Conservation (phyloP, 2,113 vertebrate species). For the Verasper variegatus region DNA sequence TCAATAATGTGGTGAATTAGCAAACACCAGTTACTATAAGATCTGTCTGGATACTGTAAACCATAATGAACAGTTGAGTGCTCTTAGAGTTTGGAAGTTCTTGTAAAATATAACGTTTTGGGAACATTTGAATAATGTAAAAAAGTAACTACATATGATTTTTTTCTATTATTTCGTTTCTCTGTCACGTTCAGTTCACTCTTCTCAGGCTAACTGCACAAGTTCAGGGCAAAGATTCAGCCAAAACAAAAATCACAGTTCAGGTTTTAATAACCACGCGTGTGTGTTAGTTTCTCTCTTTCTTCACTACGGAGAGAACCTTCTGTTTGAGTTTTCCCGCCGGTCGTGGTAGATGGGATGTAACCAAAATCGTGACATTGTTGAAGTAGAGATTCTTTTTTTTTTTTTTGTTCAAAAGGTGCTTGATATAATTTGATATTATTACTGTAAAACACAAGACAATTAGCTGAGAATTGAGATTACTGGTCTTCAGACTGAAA, state of each 20-base stretch:
- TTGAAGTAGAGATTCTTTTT: constrained; percentile 25
- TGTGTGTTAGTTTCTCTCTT: no score
- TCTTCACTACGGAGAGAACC: neutral
- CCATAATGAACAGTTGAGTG: neutral
- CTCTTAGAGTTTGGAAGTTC: neutral
- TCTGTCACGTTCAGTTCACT: constrained; percentile 16
- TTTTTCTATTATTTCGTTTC: constrained; percentile 5
- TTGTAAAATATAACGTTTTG: constrained; percentile 28
- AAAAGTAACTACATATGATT: neutral
- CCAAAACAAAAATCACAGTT: no score
- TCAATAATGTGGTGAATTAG: constrained; percentile 1
- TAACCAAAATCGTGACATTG: constrained; percentile 49
- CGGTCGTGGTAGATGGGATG: constrained; percentile 61
- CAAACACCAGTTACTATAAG: constrained; percentile 1
- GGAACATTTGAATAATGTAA: constrained; percentile 30
- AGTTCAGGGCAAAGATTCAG: constrained; percentile 39
- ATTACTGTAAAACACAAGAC: constrained; percentile 16
- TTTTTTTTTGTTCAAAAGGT: constrained; percentile 50
- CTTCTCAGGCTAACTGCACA: constrained; percentile 59
- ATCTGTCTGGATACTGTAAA: constrained; percentile 19
- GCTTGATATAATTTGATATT: constrained; percentile 21
- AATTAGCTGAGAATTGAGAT: neutral
- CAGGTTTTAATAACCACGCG: no score
- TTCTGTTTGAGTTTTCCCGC: constrained; percentile 31
- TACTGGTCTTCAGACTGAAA: neutral